These are phyloP conservation scores for Ctenicera cuprea DNA, from an alignment of 2,888 invertebrate species.

Conservation along the genomic window DNA sequence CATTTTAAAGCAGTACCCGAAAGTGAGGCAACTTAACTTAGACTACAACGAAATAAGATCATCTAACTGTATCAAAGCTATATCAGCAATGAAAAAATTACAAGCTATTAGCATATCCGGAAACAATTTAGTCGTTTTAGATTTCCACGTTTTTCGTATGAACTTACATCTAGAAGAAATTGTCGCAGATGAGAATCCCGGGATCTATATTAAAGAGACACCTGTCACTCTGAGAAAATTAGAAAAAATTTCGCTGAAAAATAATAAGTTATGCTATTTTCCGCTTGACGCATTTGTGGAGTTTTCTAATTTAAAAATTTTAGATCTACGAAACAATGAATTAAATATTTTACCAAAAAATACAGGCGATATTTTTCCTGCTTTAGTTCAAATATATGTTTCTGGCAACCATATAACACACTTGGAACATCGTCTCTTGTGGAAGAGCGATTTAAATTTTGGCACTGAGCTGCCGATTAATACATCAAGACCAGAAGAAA, in stretches of 20 bases:
- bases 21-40: neutral
- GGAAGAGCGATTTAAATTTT: neutral
- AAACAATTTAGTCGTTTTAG: neutral
- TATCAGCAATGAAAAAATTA: neutral
- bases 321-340: neutral
- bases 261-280: neutral
- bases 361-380: neutral
- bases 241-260: neutral
- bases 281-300: neutral
- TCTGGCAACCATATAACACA: neutral
- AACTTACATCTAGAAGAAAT: neutral
- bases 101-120: neutral
- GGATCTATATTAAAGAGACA: neutral
- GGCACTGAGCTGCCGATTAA: too few species aligned
- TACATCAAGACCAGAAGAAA: too few species aligned
- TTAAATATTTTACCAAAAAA: neutral
- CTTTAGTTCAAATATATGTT: neutral
- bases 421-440: neutral
- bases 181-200: neutral
- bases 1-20: neutral
- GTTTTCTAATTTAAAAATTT: neutral
- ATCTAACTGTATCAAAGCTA: neutral
- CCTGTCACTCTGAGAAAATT: neutral
- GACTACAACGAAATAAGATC: neutral
- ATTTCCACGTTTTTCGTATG: neutral